These are phyloP conservation scores for Drosophila ananassae DNA, from an alignment of 1,140 invertebrate species.

Conservation along the genomic window DNA sequence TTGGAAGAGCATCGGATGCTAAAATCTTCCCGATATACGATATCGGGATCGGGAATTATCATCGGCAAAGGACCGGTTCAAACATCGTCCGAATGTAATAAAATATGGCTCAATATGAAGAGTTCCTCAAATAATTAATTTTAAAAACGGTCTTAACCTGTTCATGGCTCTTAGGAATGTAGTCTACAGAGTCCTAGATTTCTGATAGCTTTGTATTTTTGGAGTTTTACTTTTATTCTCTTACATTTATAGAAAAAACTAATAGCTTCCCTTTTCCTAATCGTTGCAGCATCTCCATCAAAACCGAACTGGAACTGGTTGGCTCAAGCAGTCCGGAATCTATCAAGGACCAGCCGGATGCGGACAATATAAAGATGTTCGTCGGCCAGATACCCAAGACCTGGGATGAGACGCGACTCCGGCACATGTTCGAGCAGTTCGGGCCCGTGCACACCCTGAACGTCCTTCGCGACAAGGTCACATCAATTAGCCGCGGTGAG, in stretches of 20 bases:
- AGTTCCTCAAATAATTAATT: too few relatives aligned
- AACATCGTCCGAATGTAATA: too few relatives aligned
- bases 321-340: slow-evolving; percentile 39
- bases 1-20: too few relatives aligned
- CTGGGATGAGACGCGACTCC: slow-evolving; percentile 98
- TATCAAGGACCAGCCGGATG: slow-evolving; percentile 91
- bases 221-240: too few relatives aligned
- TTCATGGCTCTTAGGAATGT: too few relatives aligned
- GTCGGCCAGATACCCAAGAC: slow-evolving; percentile 98
- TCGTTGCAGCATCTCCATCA: slow-evolving; percentile 14
- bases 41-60: too few relatives aligned
- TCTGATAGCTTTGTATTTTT: too few relatives aligned
- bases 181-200: too few relatives aligned
- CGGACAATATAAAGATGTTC: slow-evolving; percentile 99
- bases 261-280: neutral
- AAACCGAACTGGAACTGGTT: slow-evolving; percentile 42
- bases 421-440: slow-evolving; percentile 98
- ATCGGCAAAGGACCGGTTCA: too few relatives aligned
- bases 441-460: slow-evolving; percentile 98
- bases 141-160: too few relatives aligned
- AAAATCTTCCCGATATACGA: too few relatives aligned
- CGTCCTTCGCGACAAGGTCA: slow-evolving; percentile 97
- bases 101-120: too few relatives aligned
- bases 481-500: slow-evolving; percentile 97
- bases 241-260: neutral